A percentile compares a stretch with the other conserved stretches of the same genome.
Evolutionary conservation across 1,140 invertebrate genomes (phyloP).

Genomic region (Caerostris extrusa): DNA sequence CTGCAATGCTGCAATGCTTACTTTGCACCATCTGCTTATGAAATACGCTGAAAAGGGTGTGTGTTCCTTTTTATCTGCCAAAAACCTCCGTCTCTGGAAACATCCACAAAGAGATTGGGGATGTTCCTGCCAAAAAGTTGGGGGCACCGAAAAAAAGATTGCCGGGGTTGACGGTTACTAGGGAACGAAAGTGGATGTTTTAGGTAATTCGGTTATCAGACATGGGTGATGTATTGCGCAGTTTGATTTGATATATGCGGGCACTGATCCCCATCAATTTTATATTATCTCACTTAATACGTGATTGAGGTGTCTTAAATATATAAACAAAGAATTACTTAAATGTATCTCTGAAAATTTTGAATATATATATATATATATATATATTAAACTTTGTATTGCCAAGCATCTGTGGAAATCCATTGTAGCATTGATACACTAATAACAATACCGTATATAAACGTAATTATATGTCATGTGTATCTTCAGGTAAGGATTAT

Average conservation of each 20-base stretch:
- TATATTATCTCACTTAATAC: too few species aligned
- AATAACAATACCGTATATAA: too few species aligned
- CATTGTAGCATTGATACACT: too few species aligned
- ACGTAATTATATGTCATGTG: too few species aligned
- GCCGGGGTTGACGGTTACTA: background rate
- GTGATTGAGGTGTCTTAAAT: too few species aligned
- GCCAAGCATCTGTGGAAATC: too few species aligned
- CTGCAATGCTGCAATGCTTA: background rate
- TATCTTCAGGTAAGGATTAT: too few species aligned
- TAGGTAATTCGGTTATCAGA: conserved; percentile 1
- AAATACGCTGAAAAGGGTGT: background rate
- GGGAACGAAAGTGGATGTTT: background rate
- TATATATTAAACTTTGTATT: too few species aligned
- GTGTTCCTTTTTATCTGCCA: background rate
- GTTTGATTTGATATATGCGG: background rate
- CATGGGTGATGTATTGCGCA: background rate
- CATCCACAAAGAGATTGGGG: background rate
- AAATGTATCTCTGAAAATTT: too few species aligned
- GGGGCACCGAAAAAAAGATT: background rate
- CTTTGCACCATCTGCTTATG: background rate
- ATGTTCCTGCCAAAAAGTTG: background rate
- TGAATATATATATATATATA: too few species aligned
- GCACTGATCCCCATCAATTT: too few species aligned
- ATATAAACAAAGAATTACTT: too few species aligned
- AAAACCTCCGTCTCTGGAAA: background rate